Percentiles rank a stretch among this genome's conserved stretches.
phyloP scores from a whole-genome alignment of 2,113 vertebrate species.

The Hassar affinis region DNA sequence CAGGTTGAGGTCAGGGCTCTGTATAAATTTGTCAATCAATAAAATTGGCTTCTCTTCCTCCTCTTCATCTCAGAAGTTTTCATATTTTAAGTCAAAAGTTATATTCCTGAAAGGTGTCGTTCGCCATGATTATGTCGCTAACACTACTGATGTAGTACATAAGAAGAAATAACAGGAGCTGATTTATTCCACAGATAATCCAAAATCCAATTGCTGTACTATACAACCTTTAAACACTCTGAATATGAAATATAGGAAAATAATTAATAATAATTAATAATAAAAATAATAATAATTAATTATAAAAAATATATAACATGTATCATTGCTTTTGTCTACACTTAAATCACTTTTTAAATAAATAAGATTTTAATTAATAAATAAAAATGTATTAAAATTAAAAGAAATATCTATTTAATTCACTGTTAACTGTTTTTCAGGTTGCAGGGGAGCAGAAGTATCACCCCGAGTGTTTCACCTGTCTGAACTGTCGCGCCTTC shows the following conservation, averaged over 20 bases:
- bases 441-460: conserved; percentile 97
- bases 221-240: not conserved
- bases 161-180: not conserved
- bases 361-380: too few species aligned
- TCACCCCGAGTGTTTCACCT: conserved; percentile 96
- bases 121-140: not conserved
- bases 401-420: not conserved
- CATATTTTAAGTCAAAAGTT: not conserved
- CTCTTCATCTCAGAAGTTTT: not conserved
- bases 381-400: too few species aligned
- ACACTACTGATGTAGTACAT: not conserved
- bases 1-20: not conserved
- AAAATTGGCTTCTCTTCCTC: not conserved
- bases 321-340: too few species aligned
- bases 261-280: not conserved
- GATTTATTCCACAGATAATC: not conserved
- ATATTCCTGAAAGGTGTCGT: not conserved
- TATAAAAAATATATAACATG: too few species aligned
- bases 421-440: conserved; percentile 51
- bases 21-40: not conserved
- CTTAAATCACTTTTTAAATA: too few species aligned
- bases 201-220: not conserved
- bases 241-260: not conserved
- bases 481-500: conserved; percentile 85
- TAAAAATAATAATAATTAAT: too few species aligned